A percentile compares a stretch with the other conserved stretches of the same genome.
These are phyloP conservation scores for Empidonax traillii DNA, from an alignment of 2,113 vertebrate species.

Conservation along the genomic window DNA sequence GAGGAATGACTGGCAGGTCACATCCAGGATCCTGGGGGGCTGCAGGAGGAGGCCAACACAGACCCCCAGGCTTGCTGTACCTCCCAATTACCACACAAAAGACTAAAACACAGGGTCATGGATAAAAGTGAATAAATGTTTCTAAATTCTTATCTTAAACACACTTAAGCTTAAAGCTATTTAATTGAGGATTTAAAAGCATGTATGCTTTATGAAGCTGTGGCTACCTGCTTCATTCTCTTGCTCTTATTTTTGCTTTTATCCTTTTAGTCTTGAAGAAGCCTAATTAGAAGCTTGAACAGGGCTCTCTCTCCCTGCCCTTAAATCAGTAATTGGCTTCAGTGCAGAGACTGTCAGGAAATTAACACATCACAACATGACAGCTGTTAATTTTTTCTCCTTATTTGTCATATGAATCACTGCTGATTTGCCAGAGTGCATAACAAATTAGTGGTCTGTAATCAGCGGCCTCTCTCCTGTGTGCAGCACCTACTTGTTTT, in stretches of 20 bases:
- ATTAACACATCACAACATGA: constrained; percentile 99
- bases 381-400: constrained; percentile 98
- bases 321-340: constrained; percentile 99
- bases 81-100: constrained; percentile 85
- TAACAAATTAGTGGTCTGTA: constrained; percentile 98
- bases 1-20: constrained; percentile 84
- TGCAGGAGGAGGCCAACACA: constrained; percentile 67
- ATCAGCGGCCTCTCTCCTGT: constrained; percentile 86
- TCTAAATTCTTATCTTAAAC: constrained; percentile 84
- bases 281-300: constrained; percentile 97
- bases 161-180: constrained; percentile 81
- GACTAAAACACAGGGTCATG: constrained; percentile 74
- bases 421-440: constrained; percentile 94
- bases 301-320: constrained; percentile 92
- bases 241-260: constrained; percentile 92
- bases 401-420: constrained; percentile 95
- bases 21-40: constrained; percentile 59
- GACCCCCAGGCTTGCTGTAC: constrained; percentile 71
- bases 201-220: constrained; percentile 71
- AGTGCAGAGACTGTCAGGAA: constrained; percentile 97
- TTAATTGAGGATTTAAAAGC: constrained; percentile 80
- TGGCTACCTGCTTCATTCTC: constrained; percentile 83
- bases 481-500: constrained; percentile 73
- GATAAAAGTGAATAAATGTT: constrained; percentile 90
- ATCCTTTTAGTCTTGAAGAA: constrained; percentile 96